phyloP scores from a whole-genome alignment of 1,140 invertebrate species.

The Lerema accius region DNA sequence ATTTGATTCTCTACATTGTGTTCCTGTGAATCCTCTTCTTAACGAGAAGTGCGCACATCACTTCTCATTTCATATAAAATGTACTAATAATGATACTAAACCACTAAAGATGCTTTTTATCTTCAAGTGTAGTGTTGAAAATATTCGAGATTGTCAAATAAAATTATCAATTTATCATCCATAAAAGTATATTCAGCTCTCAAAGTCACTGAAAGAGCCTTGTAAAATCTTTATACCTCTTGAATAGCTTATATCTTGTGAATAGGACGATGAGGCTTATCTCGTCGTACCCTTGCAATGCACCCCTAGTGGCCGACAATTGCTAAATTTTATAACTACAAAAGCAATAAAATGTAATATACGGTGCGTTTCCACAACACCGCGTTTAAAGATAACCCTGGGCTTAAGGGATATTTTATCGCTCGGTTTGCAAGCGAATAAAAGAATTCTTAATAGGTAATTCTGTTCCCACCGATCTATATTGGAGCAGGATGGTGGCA shows the following conservation, averaged over 20 bases:
- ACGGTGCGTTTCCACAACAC: slow-evolving; percentile 19
- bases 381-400: slow-evolving; percentile 10
- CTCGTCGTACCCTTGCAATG: slow-evolving; percentile 8
- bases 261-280: slow-evolving; percentile 18
- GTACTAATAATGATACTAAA: neutral
- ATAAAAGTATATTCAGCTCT: slow-evolving; percentile 4
- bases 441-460: neutral
- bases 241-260: slow-evolving; percentile 18
- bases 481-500: too few relatives aligned
- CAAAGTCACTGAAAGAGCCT: neutral
- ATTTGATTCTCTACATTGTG: too few relatives aligned
- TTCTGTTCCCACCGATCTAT: too few relatives aligned
- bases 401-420: slow-evolving; percentile 21
- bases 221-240: slow-evolving; percentile 25
- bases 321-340: slow-evolving; percentile 29
- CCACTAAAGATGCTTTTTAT: neutral
- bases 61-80: too few relatives aligned
- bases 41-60: too few relatives aligned
- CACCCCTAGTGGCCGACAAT: slow-evolving; percentile 21
- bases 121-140: neutral
- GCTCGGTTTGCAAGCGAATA: neutral
- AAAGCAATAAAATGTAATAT: slow-evolving; percentile 28
- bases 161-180: slow-evolving; percentile 4
- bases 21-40: too few relatives aligned
- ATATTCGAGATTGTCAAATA: neutral